Conservation (phyloP, 2,888 invertebrate species). For the Sycophila texana region DNA sequence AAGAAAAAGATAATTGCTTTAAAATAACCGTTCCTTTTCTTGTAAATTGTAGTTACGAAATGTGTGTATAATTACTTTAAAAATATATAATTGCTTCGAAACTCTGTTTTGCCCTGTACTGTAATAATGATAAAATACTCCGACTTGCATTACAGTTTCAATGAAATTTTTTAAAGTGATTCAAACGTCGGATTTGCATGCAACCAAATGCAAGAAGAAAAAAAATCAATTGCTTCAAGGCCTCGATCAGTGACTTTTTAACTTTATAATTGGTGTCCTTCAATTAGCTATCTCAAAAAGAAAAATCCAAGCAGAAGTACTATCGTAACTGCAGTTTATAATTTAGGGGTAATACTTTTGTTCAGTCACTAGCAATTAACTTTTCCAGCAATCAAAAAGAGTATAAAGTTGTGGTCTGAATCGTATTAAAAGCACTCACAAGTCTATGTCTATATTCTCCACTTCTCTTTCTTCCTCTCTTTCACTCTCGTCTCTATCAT, state of each 20-base stretch:
- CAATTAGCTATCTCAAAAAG: conserved; percentile 15
- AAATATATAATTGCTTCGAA: conserved; percentile 33
- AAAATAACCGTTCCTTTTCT: conserved; percentile 41
- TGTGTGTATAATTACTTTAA: conserved; percentile 29
- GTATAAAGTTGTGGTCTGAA: conserved; percentile 19
- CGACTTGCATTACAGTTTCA: neutral
- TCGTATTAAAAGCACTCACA: conserved; percentile 28
- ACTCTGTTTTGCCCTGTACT: conserved; percentile 5
- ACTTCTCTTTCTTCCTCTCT: neutral
- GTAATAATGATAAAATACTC: conserved; percentile 23
- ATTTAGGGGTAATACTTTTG: conserved; percentile 45
- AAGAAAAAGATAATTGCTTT: conserved; percentile 41
- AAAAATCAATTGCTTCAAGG: conserved; percentile 7
- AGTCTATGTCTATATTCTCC: conserved; percentile 44
- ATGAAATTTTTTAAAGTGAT: neutral
- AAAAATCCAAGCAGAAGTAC: conserved; percentile 5
- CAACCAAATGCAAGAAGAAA: neutral
- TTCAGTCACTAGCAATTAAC: conserved; percentile 41
- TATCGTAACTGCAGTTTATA: conserved; percentile 18
- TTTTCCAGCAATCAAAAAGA: conserved; percentile 32
- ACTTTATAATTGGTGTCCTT: conserved; percentile 28
- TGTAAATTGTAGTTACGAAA: conserved; percentile 32
- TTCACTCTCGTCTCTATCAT: conserved; percentile 5
- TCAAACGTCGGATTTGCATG: neutral
- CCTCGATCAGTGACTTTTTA: neutral